Evolutionary conservation across 2,797 vertebrate species (phyloP).

Genomic region (Periparus ater): DNA sequence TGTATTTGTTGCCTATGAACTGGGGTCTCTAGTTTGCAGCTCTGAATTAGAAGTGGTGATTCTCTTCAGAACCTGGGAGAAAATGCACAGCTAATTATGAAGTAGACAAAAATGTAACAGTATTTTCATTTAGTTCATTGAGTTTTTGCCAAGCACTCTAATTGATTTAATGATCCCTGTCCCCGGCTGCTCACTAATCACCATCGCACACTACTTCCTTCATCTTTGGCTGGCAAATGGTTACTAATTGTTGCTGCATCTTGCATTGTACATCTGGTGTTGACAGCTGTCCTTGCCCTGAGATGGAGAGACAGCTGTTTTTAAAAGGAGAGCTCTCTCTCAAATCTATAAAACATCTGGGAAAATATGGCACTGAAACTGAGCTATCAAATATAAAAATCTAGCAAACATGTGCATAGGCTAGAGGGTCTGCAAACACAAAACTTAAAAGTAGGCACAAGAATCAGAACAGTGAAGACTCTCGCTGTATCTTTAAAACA

Average conservation of each 20-base stretch:
- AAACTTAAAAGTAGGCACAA: neutral
- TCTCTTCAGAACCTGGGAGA: neutral
- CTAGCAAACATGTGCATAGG: neutral
- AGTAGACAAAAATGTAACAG: neutral
- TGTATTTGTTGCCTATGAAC: neutral
- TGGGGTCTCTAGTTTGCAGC: neutral
- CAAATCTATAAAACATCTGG: neutral
- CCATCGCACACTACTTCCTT: neutral
- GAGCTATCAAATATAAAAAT: neutral
- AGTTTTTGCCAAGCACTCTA: conserved; percentile 12
- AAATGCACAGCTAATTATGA: neutral
- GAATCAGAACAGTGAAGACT: neutral
- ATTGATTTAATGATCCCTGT: conserved; percentile 42
- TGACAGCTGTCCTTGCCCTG: conserved; percentile 32
- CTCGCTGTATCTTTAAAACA: neutral
- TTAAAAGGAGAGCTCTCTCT: neutral
- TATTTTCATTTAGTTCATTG: neutral
- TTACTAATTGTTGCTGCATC: conserved; percentile 38
- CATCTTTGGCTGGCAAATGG: conserved; percentile 26
- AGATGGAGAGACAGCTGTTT: conserved; percentile 34
- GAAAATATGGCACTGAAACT: neutral
- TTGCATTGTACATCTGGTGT: conserved; percentile 37
- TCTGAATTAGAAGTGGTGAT: neutral
- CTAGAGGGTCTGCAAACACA: neutral
- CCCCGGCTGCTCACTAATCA: conserved; percentile 18